Evolutionary conservation across 2,797 vertebrate species (phyloP).

Genomic region (Characodon lateralis): DNA sequence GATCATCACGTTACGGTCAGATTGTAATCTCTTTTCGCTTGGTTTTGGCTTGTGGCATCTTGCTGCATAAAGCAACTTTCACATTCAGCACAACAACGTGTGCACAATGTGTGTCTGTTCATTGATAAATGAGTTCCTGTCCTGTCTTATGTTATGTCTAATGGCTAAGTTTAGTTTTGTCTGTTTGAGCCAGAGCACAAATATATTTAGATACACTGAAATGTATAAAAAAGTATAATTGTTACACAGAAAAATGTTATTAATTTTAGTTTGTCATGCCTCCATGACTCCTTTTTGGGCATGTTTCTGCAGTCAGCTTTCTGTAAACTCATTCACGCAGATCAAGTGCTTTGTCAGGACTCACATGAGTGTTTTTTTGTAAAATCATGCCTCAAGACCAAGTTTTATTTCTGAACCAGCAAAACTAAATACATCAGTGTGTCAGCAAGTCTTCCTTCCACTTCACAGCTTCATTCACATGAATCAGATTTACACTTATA

Average conservation of each 20-base stretch:
- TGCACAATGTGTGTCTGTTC: background rate
- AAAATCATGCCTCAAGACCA: background rate
- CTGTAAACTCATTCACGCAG: slow-evolving; percentile 2
- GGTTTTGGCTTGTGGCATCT: background rate
- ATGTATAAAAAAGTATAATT: background rate
- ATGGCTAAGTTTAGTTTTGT: background rate
- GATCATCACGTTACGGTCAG: slow-evolving; percentile 13
- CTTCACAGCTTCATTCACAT: background rate
- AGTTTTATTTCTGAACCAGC: background rate
- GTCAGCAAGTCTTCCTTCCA: background rate
- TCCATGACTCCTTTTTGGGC: background rate
- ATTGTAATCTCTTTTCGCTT: too few species aligned
- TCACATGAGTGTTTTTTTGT: slow-evolving; percentile 23
- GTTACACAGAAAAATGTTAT: too few species aligned
- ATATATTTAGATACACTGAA: background rate
- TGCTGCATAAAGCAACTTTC: background rate
- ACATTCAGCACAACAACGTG: background rate
- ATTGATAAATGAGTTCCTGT: background rate
- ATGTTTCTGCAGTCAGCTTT: background rate
- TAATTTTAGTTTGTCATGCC: too few species aligned
- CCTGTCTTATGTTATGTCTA: background rate
- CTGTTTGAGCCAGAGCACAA: background rate
- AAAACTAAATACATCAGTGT: background rate
- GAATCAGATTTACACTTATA: background rate
- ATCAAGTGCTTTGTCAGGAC: slow-evolving; percentile 23